Conservation (phyloP, 2,888 invertebrate genomes). For the Drosophila robusta region DNA sequence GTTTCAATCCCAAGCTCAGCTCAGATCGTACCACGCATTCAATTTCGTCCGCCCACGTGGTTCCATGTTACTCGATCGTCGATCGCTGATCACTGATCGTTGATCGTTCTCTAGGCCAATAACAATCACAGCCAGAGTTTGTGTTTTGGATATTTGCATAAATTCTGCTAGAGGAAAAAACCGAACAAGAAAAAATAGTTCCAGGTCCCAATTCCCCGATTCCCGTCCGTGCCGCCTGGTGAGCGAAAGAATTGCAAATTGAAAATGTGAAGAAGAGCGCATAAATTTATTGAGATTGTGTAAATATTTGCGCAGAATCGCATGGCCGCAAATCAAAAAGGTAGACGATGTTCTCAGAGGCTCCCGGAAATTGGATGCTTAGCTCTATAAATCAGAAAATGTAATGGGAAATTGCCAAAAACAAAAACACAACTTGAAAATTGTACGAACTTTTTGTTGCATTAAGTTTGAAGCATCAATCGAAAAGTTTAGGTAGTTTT, state of each 20-base stretch:
- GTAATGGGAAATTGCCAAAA: conserved; percentile 33
- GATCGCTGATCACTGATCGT: conserved; percentile 41
- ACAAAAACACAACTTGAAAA: conserved; percentile 6
- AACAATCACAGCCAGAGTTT: conserved; percentile 61
- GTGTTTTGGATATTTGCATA: conserved; percentile 67
- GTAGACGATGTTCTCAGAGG: conserved; percentile 29
- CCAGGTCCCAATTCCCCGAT: conserved; percentile 17
- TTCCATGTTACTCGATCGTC: conserved; percentile 43
- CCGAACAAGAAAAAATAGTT: conserved; percentile 7
- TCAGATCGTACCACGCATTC: conserved; percentile 60
- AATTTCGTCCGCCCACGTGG: conserved; percentile 71
- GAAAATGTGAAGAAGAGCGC: conserved; percentile 80
- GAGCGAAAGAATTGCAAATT: conserved; percentile 66
- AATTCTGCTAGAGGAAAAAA: conserved; percentile 51
- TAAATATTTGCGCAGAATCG: conserved; percentile 72
- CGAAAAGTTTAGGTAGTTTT: too few species aligned
- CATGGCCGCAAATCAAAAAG: conserved; percentile 52
- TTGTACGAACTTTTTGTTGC: background rate
- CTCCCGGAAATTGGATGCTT: conserved; percentile 56
- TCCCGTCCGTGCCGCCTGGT: conserved; percentile 10
- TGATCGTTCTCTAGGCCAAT: conserved; percentile 72
- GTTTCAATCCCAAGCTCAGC: conserved; percentile 30
- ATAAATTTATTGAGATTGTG: conserved; percentile 78
- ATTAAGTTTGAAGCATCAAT: background rate
- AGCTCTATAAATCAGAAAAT: conserved; percentile 41